phyloP scores from a whole-genome alignment of 2,797 vertebrate genomes.

The Labeo calbasu region DNA sequence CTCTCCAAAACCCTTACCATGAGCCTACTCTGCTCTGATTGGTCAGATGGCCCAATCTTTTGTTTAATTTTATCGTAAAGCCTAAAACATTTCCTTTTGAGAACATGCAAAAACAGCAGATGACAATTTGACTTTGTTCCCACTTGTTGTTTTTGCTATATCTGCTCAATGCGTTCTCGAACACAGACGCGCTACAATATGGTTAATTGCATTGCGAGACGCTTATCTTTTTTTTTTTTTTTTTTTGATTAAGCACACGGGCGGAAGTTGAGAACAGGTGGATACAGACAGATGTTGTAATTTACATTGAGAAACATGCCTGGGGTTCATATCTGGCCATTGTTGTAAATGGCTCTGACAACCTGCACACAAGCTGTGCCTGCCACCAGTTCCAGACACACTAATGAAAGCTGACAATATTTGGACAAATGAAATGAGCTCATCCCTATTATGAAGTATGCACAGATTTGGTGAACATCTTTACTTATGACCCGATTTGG shows the following conservation, averaged over 20 bases:
- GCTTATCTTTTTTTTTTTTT: conserved; percentile 30
- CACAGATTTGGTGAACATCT: conserved; percentile 62
- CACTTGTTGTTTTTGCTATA: conserved; percentile 9
- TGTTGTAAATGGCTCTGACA: conserved; percentile 81
- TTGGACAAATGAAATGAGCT: conserved; percentile 72
- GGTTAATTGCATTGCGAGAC: conserved; percentile 27
- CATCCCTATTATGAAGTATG: conserved; percentile 68
- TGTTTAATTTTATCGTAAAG: not conserved
- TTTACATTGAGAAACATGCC: conserved; percentile 78
- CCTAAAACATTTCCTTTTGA: not conserved
- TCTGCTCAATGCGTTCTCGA: not conserved
- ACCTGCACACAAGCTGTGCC: conserved; percentile 74
- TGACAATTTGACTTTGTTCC: not conserved
- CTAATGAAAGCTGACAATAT: conserved; percentile 79
- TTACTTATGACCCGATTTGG: conserved; percentile 31
- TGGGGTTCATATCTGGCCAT: conserved; percentile 81
- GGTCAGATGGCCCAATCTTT: no score
- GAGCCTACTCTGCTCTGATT: no score
- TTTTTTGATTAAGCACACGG: conserved; percentile 65
- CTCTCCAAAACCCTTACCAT: no score
- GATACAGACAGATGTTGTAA: conserved; percentile 80
- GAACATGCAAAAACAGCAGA: not conserved
- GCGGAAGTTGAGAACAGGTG: conserved; percentile 78
- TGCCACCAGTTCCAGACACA: conserved; percentile 68
- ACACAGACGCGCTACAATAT: conserved; percentile 39